Evolutionary conservation across 2,113 vertebrate genomes (phyloP).

Genomic region (Empidonax alnorum): DNA sequence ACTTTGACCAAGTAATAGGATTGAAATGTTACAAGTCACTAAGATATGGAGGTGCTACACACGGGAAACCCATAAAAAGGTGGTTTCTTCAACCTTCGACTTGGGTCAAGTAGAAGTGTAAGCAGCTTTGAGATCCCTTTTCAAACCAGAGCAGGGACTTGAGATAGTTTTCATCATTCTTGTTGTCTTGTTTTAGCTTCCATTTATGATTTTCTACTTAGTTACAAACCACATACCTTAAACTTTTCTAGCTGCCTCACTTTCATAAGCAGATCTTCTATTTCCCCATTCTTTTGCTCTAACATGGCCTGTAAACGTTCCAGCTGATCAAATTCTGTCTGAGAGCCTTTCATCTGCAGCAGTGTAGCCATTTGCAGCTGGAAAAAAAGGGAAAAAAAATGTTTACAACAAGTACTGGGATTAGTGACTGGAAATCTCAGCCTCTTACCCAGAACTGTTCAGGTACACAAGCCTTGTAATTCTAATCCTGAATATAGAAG

Average conservation of each 20-base stretch:
- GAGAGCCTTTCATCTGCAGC: conserved; percentile 89
- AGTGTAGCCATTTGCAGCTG: conserved; percentile 91
- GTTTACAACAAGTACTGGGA: background rate
- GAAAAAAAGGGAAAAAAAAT: background rate
- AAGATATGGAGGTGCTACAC: background rate
- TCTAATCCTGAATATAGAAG: background rate
- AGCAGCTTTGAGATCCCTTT: background rate
- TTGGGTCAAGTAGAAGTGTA: background rate
- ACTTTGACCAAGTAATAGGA: background rate
- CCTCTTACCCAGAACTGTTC: background rate
- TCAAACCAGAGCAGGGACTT: background rate
- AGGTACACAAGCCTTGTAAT: background rate
- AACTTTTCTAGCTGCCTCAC: conserved; percentile 87
- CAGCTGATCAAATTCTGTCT: conserved; percentile 88
- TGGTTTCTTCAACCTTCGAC: background rate
- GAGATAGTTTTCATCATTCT: background rate
- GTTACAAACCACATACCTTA: conserved; percentile 74
- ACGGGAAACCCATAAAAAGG: background rate
- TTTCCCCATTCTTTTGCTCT: conserved; percentile 90
- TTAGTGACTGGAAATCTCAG: background rate
- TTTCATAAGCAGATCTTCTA: conserved; percentile 87
- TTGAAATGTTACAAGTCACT: background rate
- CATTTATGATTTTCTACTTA: background rate
- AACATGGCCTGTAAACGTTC: conserved; percentile 91
- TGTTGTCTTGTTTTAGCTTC: background rate